Evolutionary conservation across 2,888 invertebrate genomes (phyloP), one percentile per base, ranked within the genome.

Genomic region (Priocnemis perturbator): DNA sequence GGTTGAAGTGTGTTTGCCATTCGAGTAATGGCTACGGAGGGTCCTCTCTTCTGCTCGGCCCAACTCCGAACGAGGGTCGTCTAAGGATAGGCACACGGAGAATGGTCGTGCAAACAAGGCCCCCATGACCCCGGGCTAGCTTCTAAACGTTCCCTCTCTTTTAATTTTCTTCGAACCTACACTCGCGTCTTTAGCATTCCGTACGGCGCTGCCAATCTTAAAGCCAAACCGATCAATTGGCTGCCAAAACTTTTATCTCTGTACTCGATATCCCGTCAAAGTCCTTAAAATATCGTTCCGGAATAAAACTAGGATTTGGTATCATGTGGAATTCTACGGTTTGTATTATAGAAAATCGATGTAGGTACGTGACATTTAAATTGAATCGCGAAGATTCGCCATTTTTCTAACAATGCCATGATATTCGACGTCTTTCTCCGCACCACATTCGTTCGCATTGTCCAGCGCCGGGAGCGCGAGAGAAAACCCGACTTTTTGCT

Each of bases 1-100:
- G 86, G 85, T 84, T 87, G 83, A 87, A 88, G 88, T 87, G 85
- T 89, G 88, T 88, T 89, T 89, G 89, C 88, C 79, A 83, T 88
- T 85, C 87, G 79, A 89, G 89, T 88, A 88, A 89, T 88, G 89
- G 87, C 86, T 84, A 85, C 81, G 83, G 77, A 83, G 84, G 82
- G 84, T 85, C 85, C 83, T 72, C 69, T 69, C 67, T 72, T 65
- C 64, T 26, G 60, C 47, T 30, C 60, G 60, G 50, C 67, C 52
- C 65, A 26, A 47, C 60, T 76, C 75, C 74, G 73, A 74, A 74
- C 77, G 70, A 78, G 78, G 68, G 73, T 82, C 79, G 84, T 76
- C 81, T 82, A 85, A 84, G 85, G 82, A 84, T 84, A 77, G 81
- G 76, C 79, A 75, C 76, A 79, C 76, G 77, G 85, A 86, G 87